Conservation (phyloP, 2,888 invertebrate species). For the Phortica magna region DNA sequence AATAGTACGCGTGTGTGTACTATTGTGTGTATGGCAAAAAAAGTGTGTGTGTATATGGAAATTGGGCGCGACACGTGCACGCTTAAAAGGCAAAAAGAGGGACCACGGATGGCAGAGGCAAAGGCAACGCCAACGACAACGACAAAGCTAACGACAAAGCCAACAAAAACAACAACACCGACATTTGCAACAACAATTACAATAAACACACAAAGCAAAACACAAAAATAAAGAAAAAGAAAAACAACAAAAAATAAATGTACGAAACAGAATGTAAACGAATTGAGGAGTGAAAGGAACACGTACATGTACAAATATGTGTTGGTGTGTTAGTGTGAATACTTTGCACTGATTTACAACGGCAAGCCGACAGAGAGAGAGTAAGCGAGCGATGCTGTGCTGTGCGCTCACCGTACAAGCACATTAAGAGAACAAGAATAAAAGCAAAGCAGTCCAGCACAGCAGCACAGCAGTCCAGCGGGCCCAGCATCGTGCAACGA, state of each 20-base stretch:
- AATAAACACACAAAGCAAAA: neutral
- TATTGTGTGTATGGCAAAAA: neutral
- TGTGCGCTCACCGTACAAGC: neutral
- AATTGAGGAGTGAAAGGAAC: neutral
- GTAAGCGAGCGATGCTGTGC: neutral
- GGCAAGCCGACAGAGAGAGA: neutral
- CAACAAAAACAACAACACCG: neutral
- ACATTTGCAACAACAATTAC: neutral
- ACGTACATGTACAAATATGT: neutral
- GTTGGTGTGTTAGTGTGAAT: neutral
- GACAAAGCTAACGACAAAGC: neutral
- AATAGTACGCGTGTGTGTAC: neutral
- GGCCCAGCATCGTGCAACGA: no score
- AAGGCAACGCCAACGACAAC: conserved; percentile 11
- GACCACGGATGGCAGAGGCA: neutral
- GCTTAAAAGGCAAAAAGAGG: conserved; percentile 37
- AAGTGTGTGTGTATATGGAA: conserved; percentile 30
- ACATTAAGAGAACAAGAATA: neutral
- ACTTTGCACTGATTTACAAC: conserved; percentile 8
- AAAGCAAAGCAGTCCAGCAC: neutral
- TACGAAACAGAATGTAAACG: conserved; percentile 5
- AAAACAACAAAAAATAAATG: neutral
- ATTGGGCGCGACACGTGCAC: conserved; percentile 46
- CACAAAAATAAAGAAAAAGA: neutral
- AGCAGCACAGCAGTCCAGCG: no score